These are phyloP conservation scores for Folsomia candida DNA, from an alignment of 2,888 invertebrate species.

Conservation along the genomic window DNA sequence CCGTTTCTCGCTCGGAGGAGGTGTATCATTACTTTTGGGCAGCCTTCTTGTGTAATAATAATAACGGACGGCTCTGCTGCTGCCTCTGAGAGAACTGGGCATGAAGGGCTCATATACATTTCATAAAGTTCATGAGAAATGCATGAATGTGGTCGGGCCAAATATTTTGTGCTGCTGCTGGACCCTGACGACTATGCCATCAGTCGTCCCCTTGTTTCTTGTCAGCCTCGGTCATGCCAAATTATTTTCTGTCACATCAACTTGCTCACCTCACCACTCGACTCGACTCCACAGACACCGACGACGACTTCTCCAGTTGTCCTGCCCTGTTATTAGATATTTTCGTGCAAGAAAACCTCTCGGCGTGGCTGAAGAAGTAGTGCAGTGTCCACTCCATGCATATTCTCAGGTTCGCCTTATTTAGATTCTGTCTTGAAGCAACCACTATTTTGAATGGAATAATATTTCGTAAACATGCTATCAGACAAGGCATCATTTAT, in stretches of 20 bases:
- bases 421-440: too few species aligned
- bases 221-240: neutral
- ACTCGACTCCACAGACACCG: neutral
- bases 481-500: too few species aligned
- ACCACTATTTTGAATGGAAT: too few species aligned
- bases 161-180: neutral
- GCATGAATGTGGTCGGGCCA: slow-evolving; percentile 1
- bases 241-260: slow-evolving; percentile 5
- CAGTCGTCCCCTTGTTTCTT: neutral
- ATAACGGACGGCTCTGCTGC: neutral
- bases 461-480: too few species aligned
- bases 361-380: too few species aligned
- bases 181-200: neutral
- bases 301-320: neutral
- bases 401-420: too few species aligned
- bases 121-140: slow-evolving; percentile 16
- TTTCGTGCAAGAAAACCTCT: too few species aligned
- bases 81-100: neutral
- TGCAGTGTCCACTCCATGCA: too few species aligned
- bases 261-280: neutral
- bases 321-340: too few species aligned
- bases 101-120: slow-evolving; percentile 12
- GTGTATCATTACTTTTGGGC: neutral
- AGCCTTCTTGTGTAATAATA: neutral
- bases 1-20: slow-evolving; percentile 1